Percentiles rank a stretch among this genome's conserved stretches.
phyloP scores from a whole-genome alignment of 2,888 invertebrate species.

The Aporophyla lueneburgensis region DNA sequence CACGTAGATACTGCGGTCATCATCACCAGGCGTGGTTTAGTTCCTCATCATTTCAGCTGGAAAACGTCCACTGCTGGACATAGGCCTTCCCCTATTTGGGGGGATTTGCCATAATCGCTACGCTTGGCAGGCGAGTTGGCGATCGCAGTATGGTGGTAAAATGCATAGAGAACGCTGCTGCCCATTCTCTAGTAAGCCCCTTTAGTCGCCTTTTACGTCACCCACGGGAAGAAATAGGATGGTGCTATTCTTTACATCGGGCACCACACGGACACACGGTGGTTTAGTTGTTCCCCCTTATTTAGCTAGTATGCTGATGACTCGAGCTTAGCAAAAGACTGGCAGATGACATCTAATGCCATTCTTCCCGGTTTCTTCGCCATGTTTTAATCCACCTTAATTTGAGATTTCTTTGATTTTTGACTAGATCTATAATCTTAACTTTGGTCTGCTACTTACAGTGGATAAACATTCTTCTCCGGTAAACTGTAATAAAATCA shows the following conservation, averaged over 20 bases:
- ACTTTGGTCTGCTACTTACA: conserved; percentile 18
- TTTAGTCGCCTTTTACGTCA: too few relatives aligned
- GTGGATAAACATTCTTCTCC: conserved; percentile 15
- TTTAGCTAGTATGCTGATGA: neutral
- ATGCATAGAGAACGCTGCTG: too few relatives aligned
- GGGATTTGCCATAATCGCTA: too few relatives aligned
- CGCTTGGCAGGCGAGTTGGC: too few relatives aligned
- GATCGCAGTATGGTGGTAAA: too few relatives aligned
- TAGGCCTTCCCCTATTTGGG: too few relatives aligned
- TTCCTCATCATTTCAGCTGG: too few relatives aligned
- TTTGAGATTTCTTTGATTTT: neutral
- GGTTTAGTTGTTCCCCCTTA: neutral
- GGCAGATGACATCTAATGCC: too few relatives aligned
- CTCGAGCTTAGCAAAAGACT: neutral
- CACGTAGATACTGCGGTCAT: neutral
- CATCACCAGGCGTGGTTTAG: neutral
- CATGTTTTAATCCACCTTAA: neutral
- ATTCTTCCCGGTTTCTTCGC: neutral
- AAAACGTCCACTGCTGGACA: too few relatives aligned
- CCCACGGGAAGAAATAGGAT: too few relatives aligned
- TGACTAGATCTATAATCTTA: neutral
- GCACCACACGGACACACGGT: neutral
- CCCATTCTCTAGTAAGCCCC: too few relatives aligned
- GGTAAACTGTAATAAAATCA: conserved; percentile 21
- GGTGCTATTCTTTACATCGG: too few relatives aligned